Conservation (phyloP, 2,888 invertebrate species). For the Cenopis cana region DNA sequence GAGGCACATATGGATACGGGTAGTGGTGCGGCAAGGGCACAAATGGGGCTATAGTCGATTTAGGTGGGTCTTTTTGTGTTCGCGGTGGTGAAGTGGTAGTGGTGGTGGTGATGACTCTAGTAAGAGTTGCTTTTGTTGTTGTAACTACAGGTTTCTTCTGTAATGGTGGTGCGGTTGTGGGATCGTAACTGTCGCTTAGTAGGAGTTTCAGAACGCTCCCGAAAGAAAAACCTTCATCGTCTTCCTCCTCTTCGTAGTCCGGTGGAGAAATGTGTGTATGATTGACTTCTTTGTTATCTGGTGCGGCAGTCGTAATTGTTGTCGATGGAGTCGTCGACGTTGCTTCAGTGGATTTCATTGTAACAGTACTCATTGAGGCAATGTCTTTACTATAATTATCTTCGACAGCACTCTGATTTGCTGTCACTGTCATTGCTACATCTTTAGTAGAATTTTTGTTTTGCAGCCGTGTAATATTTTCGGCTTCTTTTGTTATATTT, state of each 20-base stretch:
- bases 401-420: background rate
- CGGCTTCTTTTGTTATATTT: background rate
- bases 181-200: constrained; percentile 78
- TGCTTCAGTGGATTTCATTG: constrained; percentile 46
- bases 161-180: constrained; percentile 59
- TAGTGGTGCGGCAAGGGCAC: constrained; percentile 62
- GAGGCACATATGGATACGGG: constrained; percentile 58
- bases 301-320: constrained; percentile 63
- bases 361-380: constrained; percentile 41
- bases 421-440: background rate
- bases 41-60: constrained; percentile 58
- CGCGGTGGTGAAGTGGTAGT: constrained; percentile 37
- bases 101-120: constrained; percentile 46
- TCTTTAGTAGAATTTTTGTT: background rate
- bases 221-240: constrained; percentile 84
- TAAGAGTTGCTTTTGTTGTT: constrained; percentile 35
- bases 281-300: constrained; percentile 60
- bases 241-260: constrained; percentile 72
- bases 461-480: background rate
- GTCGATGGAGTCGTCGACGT: constrained; percentile 47
- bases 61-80: constrained; percentile 50
- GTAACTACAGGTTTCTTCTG: constrained; percentile 46
- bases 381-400: background rate
- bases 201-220: constrained; percentile 87
- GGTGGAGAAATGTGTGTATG: constrained; percentile 55